Evolutionary conservation across 2,113 vertebrate species (phyloP).

Genomic region (Mesitornis unicolor): DNA sequence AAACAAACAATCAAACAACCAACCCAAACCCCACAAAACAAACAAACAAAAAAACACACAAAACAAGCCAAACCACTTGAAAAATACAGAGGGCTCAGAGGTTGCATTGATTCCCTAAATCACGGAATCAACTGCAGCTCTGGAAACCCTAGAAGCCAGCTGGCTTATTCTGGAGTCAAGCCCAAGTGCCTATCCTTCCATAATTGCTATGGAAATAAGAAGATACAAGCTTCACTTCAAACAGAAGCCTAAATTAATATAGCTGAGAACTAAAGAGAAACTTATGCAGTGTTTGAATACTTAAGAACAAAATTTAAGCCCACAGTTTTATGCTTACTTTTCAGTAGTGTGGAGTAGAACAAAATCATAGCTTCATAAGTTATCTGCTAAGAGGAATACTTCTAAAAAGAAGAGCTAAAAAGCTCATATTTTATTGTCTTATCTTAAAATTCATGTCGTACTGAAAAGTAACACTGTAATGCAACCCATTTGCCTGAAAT

Average conservation of each 20-base stretch:
- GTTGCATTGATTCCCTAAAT: neutral
- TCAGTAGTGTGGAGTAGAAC: neutral
- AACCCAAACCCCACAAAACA: too few relatives aligned
- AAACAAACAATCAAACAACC: too few relatives aligned
- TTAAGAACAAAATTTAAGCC: neutral
- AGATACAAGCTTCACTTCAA: neutral
- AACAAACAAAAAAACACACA: too few relatives aligned
- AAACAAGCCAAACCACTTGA: too few relatives aligned
- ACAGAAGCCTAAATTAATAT: neutral
- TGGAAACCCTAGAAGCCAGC: neutral
- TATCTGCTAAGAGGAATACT: neutral
- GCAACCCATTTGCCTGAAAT: neutral
- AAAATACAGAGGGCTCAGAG: neutral
- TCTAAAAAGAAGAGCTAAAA: too few relatives aligned
- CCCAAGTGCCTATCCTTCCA: neutral
- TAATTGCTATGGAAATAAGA: neutral
- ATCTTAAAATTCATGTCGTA: neutral
- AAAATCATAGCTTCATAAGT: neutral
- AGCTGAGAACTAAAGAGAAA: neutral
- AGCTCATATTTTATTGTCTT: neutral
- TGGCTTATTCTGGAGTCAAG: neutral
- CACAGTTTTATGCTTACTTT: neutral
- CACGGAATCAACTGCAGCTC: neutral
- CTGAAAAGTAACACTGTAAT: neutral
- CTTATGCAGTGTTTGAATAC: neutral